Conservation (phyloP, 35 echinoderm and acorn worm species). For the Amphiura filiformis region DNA sequence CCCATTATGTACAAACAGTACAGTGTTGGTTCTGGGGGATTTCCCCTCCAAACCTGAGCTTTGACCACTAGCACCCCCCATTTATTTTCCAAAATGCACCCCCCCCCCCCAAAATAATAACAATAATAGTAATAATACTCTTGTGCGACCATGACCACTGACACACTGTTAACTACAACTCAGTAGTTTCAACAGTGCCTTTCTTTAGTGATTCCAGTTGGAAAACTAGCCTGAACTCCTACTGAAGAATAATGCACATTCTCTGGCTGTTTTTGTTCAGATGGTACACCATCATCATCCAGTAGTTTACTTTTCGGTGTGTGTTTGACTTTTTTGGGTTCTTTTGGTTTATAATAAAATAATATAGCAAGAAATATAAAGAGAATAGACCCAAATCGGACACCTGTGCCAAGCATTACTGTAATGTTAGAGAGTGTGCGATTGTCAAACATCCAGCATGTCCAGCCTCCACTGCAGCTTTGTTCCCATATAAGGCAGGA, state of each 20-base stretch:
- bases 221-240: background rate
- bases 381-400: background rate
- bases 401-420: background rate
- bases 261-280: background rate
- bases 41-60: no score
- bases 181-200: background rate
- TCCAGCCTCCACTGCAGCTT: constrained; percentile 15
- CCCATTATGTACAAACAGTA: no score
- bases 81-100: no score
- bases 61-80: no score
- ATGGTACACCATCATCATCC: background rate
- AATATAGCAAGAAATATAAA: background rate
- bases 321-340: background rate
- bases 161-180: no score
- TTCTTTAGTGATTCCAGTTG: background rate
- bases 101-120: no score
- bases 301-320: background rate
- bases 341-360: background rate
- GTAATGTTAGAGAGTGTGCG: constrained; percentile 12
- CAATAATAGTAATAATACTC: no score
- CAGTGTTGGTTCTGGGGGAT: no score
- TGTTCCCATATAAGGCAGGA: constrained; percentile 43
- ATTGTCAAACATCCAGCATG: constrained; percentile 52
- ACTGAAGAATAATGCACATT: background rate
- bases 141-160: no score